Evolutionary conservation across 2,888 invertebrate genomes (phyloP).

Genomic region (Carpatolechia fugitivella): DNA sequence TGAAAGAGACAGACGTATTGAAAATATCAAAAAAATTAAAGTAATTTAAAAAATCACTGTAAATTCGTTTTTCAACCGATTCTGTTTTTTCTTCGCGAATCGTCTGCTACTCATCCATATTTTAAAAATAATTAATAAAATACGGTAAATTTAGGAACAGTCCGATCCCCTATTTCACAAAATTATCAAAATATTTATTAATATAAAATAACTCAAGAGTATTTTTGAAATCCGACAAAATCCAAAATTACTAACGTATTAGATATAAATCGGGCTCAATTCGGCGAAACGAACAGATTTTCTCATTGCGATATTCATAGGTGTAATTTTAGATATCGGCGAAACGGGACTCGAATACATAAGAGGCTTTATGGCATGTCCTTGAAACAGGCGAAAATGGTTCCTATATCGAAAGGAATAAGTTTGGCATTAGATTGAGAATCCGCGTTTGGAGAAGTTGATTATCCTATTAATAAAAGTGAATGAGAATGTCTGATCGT

Average conservation of each 20-base stretch:
- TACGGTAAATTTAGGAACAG: too few relatives aligned
- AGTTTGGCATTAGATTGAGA: background rate
- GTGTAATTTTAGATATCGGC: conserved; percentile 27
- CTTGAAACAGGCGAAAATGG: background rate
- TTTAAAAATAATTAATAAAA: too few relatives aligned
- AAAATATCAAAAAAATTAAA: too few relatives aligned
- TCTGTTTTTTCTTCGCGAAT: too few relatives aligned
- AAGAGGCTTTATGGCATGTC: background rate
- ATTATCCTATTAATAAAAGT: conserved; percentile 2
- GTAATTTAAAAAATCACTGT: too few relatives aligned
- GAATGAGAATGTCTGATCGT: background rate
- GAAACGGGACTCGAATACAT: conserved; percentile 24
- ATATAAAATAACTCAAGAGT: too few relatives aligned
- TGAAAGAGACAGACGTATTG: too few relatives aligned
- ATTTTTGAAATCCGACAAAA: background rate
- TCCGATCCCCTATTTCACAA: too few relatives aligned
- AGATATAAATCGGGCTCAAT: conserved; percentile 22
- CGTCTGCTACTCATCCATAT: too few relatives aligned
- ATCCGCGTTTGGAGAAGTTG: background rate
- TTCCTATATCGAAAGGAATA: background rate
- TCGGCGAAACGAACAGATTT: conserved; percentile 18
- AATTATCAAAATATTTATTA: too few relatives aligned
- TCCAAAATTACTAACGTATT: conserved; percentile 5
- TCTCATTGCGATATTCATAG: conserved; percentile 26
- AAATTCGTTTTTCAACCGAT: too few relatives aligned